Evolutionary conservation across 1,140 invertebrate genomes (phyloP).

Genomic region (Drosophila albomicans): DNA sequence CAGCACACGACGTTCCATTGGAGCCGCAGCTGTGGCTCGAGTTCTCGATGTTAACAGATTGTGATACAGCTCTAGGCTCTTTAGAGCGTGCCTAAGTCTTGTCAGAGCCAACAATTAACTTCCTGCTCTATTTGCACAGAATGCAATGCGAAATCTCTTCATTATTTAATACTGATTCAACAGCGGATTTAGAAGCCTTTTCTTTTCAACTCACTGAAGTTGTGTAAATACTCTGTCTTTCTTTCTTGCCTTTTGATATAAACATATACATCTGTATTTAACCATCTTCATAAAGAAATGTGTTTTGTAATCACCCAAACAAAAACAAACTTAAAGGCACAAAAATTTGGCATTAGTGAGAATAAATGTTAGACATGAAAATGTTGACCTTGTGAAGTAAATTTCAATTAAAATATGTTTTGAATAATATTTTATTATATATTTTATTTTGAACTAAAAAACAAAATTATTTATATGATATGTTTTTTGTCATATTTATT

Average conservation of each 20-base stretch:
- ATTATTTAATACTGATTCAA: conserved; percentile 1
- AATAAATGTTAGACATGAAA: too few species aligned
- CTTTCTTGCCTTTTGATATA: background rate
- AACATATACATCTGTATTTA: background rate
- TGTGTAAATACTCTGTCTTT: background rate
- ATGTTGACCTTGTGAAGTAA: too few species aligned
- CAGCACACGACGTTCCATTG: conserved; percentile 45
- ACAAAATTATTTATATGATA: too few species aligned
- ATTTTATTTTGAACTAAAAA: too few species aligned
- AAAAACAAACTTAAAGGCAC: background rate
- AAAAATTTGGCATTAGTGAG: background rate
- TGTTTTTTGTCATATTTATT: background rate
- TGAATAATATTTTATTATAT: too few species aligned
- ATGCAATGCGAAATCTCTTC: background rate
- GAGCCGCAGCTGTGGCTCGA: conserved; percentile 37
- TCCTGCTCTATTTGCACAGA: conserved; percentile 10
- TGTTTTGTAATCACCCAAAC: background rate
- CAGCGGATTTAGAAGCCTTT: background rate
- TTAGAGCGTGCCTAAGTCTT: conserved; percentile 24
- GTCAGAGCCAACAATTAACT: conserved; percentile 7
- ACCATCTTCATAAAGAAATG: background rate
- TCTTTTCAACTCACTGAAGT: background rate
- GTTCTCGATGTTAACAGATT: background rate
- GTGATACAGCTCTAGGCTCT: background rate
- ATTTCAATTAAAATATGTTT: too few species aligned